These are phyloP conservation scores for Coenonympha glycerion DNA, from an alignment of 2,888 invertebrate species.

Conservation along the genomic window DNA sequence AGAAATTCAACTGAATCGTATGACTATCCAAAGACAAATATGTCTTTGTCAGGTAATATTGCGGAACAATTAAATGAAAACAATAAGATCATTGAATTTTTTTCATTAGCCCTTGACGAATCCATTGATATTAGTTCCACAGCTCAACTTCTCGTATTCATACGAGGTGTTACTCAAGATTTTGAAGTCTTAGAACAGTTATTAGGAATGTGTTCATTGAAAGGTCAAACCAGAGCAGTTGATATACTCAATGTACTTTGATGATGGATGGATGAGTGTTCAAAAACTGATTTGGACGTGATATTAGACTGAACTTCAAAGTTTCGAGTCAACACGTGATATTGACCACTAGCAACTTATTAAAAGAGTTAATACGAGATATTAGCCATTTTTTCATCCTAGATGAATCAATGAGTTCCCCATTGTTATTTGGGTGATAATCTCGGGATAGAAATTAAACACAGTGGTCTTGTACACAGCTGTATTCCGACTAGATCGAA, in stretches of 20 bases:
- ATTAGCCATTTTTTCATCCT: too few relatives aligned
- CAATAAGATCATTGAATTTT: slow-evolving; percentile 12
- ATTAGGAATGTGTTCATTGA: too few relatives aligned
- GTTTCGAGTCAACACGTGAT: too few relatives aligned
- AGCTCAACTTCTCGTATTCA: slow-evolving; percentile 18
- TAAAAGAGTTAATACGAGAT: too few relatives aligned
- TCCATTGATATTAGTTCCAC: slow-evolving; percentile 12
- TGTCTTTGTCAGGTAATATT: slow-evolving; percentile 11
- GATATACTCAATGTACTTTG: slow-evolving; percentile 24
- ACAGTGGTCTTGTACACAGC: too few relatives aligned
- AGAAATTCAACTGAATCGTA: background rate
- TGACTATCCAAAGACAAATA: background rate
- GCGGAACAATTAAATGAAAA: slow-evolving; percentile 9
- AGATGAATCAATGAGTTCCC: too few relatives aligned
- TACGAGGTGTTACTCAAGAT: slow-evolving; percentile 18
- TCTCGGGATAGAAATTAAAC: too few relatives aligned
- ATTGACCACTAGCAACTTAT: too few relatives aligned
- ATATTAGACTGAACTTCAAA: too few relatives aligned
- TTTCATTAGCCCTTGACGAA: slow-evolving; percentile 12
- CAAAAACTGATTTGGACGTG: too few relatives aligned
- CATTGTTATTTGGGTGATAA: too few relatives aligned
- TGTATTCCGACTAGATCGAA: too few relatives aligned
- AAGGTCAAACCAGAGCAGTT: slow-evolving; percentile 22
- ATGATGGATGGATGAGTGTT: slow-evolving; percentile 25
- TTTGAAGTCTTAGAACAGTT: slow-evolving; percentile 16